These are phyloP conservation scores for Aphis craccivora DNA, from an alignment of 1,140 invertebrate genomes.

Conservation along the genomic window DNA sequence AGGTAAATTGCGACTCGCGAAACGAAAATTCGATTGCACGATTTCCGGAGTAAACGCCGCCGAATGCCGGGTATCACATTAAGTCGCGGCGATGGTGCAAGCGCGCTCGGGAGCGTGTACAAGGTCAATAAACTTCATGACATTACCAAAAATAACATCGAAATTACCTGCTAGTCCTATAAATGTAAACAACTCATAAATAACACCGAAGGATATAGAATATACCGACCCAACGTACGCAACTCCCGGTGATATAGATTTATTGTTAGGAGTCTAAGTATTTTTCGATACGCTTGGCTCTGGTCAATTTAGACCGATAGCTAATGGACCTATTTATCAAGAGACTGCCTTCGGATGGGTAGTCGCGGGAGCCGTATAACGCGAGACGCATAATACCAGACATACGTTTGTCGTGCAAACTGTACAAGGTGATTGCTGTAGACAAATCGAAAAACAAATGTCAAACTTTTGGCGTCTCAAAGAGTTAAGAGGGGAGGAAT, in stretches of 20 bases:
- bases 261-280: background rate
- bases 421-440: no score
- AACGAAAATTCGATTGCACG: no score
- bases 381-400: background rate
- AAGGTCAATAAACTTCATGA: background rate
- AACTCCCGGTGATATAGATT: background rate
- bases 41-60: no score
- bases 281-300: background rate
- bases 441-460: background rate
- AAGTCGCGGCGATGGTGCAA: no score
- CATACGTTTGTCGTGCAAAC: no score
- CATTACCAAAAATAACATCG: no score
- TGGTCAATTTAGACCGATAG: background rate
- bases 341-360: background rate
- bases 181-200: no score
- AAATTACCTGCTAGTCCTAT: no score
- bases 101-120: background rate
- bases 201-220: background rate
- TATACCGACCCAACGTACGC: background rate
- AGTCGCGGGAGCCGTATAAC: background rate
- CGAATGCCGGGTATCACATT: no score
- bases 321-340: background rate
- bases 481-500: background rate
- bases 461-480: background rate
- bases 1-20: no score